Conservation (phyloP, 2,113 vertebrate genomes). For the Mus spicilegus region DNA sequence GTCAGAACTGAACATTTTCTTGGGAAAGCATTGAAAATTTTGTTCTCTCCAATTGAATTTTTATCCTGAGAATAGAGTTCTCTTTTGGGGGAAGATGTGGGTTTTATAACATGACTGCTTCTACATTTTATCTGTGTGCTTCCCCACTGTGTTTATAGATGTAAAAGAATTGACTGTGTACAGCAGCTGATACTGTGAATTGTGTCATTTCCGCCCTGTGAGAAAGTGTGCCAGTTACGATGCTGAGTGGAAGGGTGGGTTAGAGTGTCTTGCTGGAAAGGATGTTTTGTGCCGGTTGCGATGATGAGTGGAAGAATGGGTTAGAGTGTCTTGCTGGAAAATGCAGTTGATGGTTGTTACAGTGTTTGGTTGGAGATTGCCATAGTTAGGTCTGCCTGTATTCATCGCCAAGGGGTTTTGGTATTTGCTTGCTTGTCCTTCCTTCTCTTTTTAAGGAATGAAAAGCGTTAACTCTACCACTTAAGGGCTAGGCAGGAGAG, state of each 20-base stretch:
- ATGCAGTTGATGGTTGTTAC: constrained; percentile 56
- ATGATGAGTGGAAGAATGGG: no score
- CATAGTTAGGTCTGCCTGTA: constrained; percentile 27
- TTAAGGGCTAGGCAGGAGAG: neutral
- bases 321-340: neutral
- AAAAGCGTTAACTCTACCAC: neutral
- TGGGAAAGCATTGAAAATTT: constrained; percentile 69
- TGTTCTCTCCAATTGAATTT: constrained; percentile 60
- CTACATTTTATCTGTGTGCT: no score
- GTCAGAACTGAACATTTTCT: constrained; percentile 64
- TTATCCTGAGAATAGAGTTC: constrained; percentile 47
- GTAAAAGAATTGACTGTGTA: no score
- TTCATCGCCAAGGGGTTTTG: constrained; percentile 7
- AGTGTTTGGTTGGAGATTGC: constrained; percentile 64
- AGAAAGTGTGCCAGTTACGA: no score
- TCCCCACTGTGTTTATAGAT: no score
- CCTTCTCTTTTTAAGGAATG: constrained; percentile 45
- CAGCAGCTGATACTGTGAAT: no score
- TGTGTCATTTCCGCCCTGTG: no score
- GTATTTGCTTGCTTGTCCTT: neutral
- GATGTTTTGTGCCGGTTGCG: no score
- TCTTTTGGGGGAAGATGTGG: constrained; percentile 42
- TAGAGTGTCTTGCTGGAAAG: neutral
- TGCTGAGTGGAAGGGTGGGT: no score
- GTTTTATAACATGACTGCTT: no score